These are phyloP conservation scores for Microcebus ravelobensis DNA, from an alignment of 2,113 vertebrate species.

Conservation along the genomic window DNA sequence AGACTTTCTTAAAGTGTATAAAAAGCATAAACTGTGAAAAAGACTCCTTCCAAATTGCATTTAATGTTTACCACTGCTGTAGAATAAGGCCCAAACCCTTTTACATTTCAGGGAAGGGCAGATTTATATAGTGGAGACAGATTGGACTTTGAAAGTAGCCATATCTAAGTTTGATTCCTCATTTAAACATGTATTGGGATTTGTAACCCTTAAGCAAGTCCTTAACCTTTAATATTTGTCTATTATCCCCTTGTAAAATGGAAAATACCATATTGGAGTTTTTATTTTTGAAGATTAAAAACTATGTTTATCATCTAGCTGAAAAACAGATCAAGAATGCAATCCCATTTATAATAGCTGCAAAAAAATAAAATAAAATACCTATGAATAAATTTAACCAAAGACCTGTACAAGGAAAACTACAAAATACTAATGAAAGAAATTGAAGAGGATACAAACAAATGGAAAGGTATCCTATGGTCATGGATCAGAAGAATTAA, in stretches of 20 bases:
- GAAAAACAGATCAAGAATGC: neutral
- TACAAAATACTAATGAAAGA: neutral
- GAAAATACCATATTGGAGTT: neutral
- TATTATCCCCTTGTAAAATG: neutral
- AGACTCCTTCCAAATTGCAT: neutral
- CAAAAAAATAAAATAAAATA: too few relatives aligned
- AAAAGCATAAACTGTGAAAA: neutral
- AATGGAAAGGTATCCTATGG: neutral
- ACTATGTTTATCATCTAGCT: neutral
- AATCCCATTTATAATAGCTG: neutral
- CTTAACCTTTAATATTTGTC: conserved; percentile 11
- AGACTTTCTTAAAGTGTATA: neutral
- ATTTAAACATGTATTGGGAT: neutral
- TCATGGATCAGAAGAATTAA: neutral
- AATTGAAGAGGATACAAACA: neutral
- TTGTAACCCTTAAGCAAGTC: neutral
- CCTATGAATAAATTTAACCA: neutral
- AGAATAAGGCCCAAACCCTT: neutral
- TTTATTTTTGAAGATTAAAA: neutral
- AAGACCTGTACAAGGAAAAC: neutral
- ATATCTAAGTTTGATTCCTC: neutral
- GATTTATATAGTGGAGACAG: neutral
- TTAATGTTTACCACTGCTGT: neutral
- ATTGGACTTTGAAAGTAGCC: neutral
- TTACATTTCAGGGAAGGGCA: neutral